phyloP scores from a whole-genome alignment of 1,140 invertebrate genomes.

The Brachionus angularis region DNA sequence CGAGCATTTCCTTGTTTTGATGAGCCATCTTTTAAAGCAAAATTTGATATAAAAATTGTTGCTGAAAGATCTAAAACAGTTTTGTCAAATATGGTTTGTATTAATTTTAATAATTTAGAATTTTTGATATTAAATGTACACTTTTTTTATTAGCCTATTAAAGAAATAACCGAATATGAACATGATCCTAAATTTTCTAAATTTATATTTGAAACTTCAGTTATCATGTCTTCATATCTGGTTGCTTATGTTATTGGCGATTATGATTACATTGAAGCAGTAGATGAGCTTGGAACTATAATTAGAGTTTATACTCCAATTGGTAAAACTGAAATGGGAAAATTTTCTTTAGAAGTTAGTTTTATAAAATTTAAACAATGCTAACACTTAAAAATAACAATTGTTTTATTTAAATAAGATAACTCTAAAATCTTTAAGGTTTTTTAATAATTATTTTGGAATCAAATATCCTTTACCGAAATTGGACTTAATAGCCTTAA shows the following conservation, averaged over 20 bases:
- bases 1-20: conserved; percentile 95
- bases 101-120: background rate
- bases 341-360: conserved; percentile 80
- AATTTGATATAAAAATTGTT: conserved; percentile 80
- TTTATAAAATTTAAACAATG: conserved; percentile 53
- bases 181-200: conserved; percentile 47
- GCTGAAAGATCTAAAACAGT: conserved; percentile 69
- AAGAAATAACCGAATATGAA: background rate
- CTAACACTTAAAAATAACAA: background rate
- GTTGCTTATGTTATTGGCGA: conserved; percentile 87
- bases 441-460: conserved; percentile 87
- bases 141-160: background rate
- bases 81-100: conserved; percentile 77
- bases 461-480: conserved; percentile 92
- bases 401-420: conserved; percentile 45
- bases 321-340: conserved; percentile 83
- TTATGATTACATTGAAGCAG: conserved; percentile 79
- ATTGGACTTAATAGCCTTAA: conserved; percentile 87
- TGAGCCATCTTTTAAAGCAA: conserved; percentile 88
- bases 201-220: conserved; percentile 76
- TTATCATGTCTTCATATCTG: conserved; percentile 92
- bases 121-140: background rate
- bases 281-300: conserved; percentile 66
- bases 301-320: conserved; percentile 86
- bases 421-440: conserved; percentile 70